phyloP scores from a whole-genome alignment of 2,888 invertebrate species.

The Dasysyrphus tricinctus region DNA sequence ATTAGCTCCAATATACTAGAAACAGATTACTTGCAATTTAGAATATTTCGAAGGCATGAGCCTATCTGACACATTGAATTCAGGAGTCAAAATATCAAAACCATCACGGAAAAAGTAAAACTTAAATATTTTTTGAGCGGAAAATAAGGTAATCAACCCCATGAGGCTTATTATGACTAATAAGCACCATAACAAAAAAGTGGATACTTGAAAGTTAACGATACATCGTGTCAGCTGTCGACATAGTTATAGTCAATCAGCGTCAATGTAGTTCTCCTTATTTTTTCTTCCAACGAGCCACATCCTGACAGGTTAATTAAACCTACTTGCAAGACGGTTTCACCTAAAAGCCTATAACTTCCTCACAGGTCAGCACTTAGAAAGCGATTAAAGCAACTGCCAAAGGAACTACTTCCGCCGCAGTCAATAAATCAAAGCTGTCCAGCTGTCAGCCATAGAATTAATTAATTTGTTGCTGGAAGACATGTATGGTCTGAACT shows the following conservation, averaged over 20 bases:
- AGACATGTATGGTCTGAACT: background rate
- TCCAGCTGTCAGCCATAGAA: slow-evolving; percentile 37
- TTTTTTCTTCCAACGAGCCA: slow-evolving; percentile 5
- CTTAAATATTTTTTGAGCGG: too few species aligned
- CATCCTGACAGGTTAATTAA: slow-evolving; percentile 36
- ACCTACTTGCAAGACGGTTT: slow-evolving; percentile 2
- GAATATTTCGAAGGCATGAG: too few species aligned
- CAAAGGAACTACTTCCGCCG: slow-evolving; percentile 35
- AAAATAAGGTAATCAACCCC: too few species aligned
- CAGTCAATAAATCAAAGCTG: slow-evolving; percentile 41
- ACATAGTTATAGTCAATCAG: background rate
- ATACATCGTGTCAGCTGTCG: background rate
- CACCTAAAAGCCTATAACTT: slow-evolving; percentile 37
- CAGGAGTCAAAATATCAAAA: too few species aligned
- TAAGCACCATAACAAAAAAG: too few species aligned
- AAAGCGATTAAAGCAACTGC: slow-evolving; percentile 31
- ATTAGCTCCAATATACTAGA: too few species aligned
- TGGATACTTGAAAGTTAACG: too few species aligned
- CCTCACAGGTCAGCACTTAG: slow-evolving; percentile 38
- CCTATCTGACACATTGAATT: too few species aligned
- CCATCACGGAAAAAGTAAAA: too few species aligned
- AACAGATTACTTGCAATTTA: too few species aligned
- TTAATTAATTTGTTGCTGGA: slow-evolving; percentile 35
- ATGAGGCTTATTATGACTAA: too few species aligned
- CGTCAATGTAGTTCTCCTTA: background rate